phyloP scores from a whole-genome alignment of 2,113 vertebrate genomes.

The Brachirus orientalis region DNA sequence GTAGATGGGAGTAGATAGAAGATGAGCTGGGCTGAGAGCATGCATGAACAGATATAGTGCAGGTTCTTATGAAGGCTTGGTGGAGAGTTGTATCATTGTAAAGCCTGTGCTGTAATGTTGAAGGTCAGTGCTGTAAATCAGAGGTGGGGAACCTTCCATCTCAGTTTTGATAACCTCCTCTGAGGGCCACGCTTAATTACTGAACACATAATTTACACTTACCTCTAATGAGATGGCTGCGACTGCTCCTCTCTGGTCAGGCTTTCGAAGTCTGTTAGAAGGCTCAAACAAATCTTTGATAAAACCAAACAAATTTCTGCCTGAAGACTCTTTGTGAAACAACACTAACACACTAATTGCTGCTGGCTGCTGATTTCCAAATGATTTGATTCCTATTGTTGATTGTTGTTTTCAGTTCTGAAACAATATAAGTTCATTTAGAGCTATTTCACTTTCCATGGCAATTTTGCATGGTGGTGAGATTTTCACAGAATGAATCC shows the following conservation, averaged over 20 bases:
- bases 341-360: too few relatives aligned
- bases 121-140: slow-evolving; percentile 38
- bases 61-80: slow-evolving; percentile 7
- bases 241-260: background rate
- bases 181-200: background rate
- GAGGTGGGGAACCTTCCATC: background rate
- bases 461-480: too few relatives aligned
- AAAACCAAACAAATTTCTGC: too few relatives aligned
- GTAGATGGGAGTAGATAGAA: background rate
- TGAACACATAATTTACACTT: background rate
- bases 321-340: too few relatives aligned
- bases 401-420: too few relatives aligned
- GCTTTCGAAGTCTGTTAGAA: background rate
- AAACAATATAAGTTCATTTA: too few relatives aligned
- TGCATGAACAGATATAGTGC: slow-evolving; percentile 14
- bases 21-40: background rate
- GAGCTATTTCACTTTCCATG: too few relatives aligned
- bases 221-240: background rate
- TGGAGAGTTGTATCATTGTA: background rate
- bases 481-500: too few relatives aligned
- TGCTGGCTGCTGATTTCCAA: too few relatives aligned
- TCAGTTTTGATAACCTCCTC: background rate
- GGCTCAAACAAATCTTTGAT: too few relatives aligned
- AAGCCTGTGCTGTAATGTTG: background rate
- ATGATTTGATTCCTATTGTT: too few relatives aligned